These are phyloP conservation scores for Pica pica DNA, from an alignment of 2,113 vertebrate species.

Conservation along the genomic window DNA sequence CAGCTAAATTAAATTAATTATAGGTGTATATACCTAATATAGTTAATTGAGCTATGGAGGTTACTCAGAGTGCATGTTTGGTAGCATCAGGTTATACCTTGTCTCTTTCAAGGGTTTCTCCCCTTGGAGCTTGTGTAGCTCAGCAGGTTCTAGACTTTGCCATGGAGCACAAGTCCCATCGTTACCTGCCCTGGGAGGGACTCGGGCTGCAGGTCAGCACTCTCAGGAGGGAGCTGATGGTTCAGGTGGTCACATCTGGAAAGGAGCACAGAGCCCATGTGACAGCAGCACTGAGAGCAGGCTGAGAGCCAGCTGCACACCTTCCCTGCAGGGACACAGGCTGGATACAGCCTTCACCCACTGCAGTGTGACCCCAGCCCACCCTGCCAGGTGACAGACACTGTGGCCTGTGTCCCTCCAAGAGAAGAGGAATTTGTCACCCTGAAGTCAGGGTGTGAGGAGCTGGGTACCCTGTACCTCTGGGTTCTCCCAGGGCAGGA, in stretches of 20 bases:
- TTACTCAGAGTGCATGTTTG: background rate
- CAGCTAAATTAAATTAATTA: conserved; percentile 23
- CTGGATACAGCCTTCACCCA: background rate
- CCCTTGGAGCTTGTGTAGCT: background rate
- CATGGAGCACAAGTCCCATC: background rate
- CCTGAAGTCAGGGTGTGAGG: background rate
- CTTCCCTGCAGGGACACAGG: background rate
- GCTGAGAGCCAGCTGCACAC: background rate
- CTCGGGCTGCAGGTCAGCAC: background rate
- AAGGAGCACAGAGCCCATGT: background rate
- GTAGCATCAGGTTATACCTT: background rate
- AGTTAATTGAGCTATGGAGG: background rate
- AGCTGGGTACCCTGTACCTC: background rate
- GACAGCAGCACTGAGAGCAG: background rate
- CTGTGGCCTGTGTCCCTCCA: background rate
- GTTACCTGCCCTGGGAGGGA: background rate
- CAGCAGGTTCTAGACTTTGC: background rate
- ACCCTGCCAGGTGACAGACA: background rate
- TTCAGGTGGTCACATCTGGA: background rate
- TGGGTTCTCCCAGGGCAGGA: background rate
- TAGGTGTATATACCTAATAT: background rate
- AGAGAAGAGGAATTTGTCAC: background rate
- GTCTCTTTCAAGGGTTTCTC: background rate
- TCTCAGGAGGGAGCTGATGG: background rate
- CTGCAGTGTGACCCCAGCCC: background rate